Conservation (phyloP, 2,888 invertebrate genomes). For the Neocrepidodera transversa region DNA sequence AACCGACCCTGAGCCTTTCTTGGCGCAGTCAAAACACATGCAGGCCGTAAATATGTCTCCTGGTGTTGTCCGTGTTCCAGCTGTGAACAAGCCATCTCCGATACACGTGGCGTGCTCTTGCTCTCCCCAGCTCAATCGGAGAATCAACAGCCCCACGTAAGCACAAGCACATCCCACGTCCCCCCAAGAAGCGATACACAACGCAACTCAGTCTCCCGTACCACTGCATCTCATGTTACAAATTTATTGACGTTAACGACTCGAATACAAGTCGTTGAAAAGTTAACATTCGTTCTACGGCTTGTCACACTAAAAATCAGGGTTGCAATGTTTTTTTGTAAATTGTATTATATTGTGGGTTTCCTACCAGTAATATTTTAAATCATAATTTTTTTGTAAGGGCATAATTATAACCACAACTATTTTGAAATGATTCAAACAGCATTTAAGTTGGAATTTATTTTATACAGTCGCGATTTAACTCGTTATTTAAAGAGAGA, state of each 20-base stretch:
- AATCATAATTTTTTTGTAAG: too few relatives aligned
- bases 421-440: too few relatives aligned
- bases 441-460: too few relatives aligned
- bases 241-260: constrained; percentile 28
- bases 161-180: constrained; percentile 11
- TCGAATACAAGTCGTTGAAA: not conserved
- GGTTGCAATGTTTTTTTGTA: too few relatives aligned
- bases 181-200: constrained; percentile 19
- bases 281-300: too few relatives aligned
- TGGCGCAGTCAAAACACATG: constrained; percentile 47
- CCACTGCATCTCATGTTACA: constrained; percentile 32
- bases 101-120: constrained; percentile 52
- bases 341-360: too few relatives aligned
- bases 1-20: constrained; percentile 2
- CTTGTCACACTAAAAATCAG: too few relatives aligned
- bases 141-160: not conserved
- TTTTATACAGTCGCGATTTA: too few relatives aligned
- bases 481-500: too few relatives aligned
- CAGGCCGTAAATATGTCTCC: constrained; percentile 55
- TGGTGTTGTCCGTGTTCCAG: constrained; percentile 56
- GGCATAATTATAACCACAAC: too few relatives aligned
- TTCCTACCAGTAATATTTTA: too few relatives aligned
- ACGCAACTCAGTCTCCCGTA: constrained; percentile 31
- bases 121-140: constrained; percentile 4
- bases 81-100: constrained; percentile 53